Evolutionary conservation across 53 echinoderm and acorn worm genomes (phyloP).

Genomic region (Antedon mediterranea): DNA sequence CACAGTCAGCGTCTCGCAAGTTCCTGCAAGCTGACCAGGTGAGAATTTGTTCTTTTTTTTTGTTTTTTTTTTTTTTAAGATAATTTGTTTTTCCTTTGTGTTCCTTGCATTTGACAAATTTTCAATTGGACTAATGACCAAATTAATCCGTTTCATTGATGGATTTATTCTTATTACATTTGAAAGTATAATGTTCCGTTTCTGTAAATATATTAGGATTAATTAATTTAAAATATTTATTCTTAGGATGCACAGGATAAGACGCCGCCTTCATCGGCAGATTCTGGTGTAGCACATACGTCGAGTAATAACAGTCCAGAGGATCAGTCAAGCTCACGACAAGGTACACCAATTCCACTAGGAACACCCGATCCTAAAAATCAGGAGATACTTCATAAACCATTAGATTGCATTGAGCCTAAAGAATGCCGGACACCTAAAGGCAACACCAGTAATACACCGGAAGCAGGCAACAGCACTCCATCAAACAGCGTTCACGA

Average conservation of each 20-base stretch:
- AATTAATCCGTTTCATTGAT: no score
- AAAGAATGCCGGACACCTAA: background rate
- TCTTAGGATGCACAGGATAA: background rate
- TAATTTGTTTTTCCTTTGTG: no score
- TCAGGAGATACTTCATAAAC: background rate
- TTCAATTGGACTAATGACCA: no score
- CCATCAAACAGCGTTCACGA: conserved; percentile 9
- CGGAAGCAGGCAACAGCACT: background rate
- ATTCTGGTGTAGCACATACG: background rate
- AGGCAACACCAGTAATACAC: background rate
- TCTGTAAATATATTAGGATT: no score
- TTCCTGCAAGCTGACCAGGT: conserved; percentile 83
- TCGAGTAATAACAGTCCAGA: background rate
- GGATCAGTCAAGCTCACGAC: background rate
- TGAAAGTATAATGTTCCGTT: no score
- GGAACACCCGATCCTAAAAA: background rate
- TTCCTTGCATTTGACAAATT: no score
- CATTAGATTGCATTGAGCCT: background rate
- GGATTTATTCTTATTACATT: no score
- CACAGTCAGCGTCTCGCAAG: conserved; percentile 54
- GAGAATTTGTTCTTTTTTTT: no score
- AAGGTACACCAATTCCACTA: background rate
- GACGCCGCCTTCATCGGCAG: background rate
- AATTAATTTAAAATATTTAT: no score
- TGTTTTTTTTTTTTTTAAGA: no score